Evolutionary conservation across 2,113 vertebrate species (phyloP).

Genomic region (Muntiacus muntjak): DNA sequence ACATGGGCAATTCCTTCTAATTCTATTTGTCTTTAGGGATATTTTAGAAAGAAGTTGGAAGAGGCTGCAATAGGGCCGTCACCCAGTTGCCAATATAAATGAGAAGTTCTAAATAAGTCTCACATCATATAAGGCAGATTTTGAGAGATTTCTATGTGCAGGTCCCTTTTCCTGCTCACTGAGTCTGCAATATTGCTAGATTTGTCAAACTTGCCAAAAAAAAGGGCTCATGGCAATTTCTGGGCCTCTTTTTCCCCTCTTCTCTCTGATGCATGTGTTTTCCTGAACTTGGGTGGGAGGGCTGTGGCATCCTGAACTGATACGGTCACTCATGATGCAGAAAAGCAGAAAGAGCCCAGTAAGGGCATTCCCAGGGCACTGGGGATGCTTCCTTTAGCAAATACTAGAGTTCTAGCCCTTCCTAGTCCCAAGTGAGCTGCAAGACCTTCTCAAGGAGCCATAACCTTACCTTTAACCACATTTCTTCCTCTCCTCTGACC

Average conservation of each 20-base stretch:
- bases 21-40: neutral
- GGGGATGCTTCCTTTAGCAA: neutral
- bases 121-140: neutral
- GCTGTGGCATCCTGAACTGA: neutral
- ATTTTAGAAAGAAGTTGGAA: neutral
- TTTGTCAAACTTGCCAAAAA: neutral
- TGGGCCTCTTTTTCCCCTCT: neutral
- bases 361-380: fast-evolving
- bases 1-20: neutral
- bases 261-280: neutral
- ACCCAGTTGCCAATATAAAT: neutral
- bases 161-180: neutral
- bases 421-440: neutral
- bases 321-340: fast-evolving
- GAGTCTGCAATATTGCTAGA: neutral
- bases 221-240: neutral
- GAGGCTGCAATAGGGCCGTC: neutral
- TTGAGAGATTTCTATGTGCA: neutral
- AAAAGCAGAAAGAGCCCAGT: neutral
- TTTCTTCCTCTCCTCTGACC: neutral
- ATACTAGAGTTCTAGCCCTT: neutral
- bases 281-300: neutral
- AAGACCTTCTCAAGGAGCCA: neutral
- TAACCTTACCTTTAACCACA: neutral
- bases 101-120: neutral